Conservation (phyloP, 2,113 vertebrate genomes). For the Corythornis madagascariensis region DNA sequence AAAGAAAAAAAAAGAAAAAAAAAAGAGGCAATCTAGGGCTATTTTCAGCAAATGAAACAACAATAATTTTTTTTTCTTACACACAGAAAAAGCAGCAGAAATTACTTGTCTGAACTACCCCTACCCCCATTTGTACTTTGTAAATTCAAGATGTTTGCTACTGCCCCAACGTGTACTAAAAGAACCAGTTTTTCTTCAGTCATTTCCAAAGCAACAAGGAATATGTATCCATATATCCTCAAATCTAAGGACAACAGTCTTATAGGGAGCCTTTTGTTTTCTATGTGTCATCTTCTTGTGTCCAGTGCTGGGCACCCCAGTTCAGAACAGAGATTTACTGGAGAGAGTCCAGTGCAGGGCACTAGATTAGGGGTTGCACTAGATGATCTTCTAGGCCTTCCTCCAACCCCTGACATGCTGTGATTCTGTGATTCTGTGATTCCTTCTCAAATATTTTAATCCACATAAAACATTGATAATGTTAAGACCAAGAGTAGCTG, state of each 20-base stretch:
- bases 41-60: slow-evolving; percentile 21
- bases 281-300: too few relatives aligned
- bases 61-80: neutral
- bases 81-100: slow-evolving; percentile 9
- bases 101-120: neutral
- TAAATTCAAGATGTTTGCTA: slow-evolving; percentile 9
- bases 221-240: neutral
- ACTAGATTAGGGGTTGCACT: too few relatives aligned
- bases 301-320: too few relatives aligned
- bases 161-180: slow-evolving; percentile 2
- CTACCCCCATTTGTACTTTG: slow-evolving; percentile 22
- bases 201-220: slow-evolving; percentile 47
- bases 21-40: neutral
- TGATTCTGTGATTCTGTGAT: too few relatives aligned
- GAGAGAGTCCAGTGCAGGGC: too few relatives aligned
- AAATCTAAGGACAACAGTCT: neutral
- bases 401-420: too few relatives aligned
- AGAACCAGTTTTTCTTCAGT: slow-evolving; percentile 7
- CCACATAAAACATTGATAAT: neutral
- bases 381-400: too few relatives aligned
- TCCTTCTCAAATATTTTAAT: neutral
- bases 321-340: too few relatives aligned
- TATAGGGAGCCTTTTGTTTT: neutral
- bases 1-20: neutral
- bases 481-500: neutral